Base-by-base conservation (phyloP, 64 coral and sea anemone species). In the Montipora cactus region DNA sequence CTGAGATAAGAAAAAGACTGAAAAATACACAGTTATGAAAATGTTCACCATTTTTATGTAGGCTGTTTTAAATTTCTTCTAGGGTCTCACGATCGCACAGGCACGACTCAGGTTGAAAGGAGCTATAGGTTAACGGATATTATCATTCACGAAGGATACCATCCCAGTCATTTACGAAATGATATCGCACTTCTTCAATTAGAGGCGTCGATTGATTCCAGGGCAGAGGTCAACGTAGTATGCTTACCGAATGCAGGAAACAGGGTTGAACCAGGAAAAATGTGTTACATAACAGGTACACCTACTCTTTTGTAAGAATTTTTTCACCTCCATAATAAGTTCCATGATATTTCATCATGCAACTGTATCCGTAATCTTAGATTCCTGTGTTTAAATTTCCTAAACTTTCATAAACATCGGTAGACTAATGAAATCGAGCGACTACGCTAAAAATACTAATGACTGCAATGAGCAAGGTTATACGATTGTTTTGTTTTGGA, bases 71-170 rank as follows among this genome's bases (percentile, higher is more conserved):
- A 44, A 10, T 25, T 66, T 84, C 47, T 13, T 47, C 19, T 3
- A 25, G 95, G 95, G 51, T 92, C 83, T 13, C 95, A 97, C 71
- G 71, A 77, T 49, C 89, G 79, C 14, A 87, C 87, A 23, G 93
- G 90, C 18, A 15, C 22, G 12, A 87, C 76, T 47, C 64, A 44
- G 12, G 48, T 86, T 6, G 83, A 97, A 59, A 84, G 76, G 15
- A 87, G 62, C 3, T 93, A 94, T 22, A 72, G 70, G 0, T 79
- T 97, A n/a, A 94, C 74, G 15, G 51, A 87, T 6, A 48, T 97
- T 2, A 47, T 94, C 71, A 68, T 72, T 16, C 88, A 97, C 67
- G 72, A 88, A 18, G 12, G n/a, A 48, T 97, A 87, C 49, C 88
- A 62, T 78, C 51, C 25, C 20, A 89, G 49, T 5, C 61, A 90